Evolutionary conservation across 2,888 invertebrate species (phyloP).

Genomic region (Agriopis marginaria): DNA sequence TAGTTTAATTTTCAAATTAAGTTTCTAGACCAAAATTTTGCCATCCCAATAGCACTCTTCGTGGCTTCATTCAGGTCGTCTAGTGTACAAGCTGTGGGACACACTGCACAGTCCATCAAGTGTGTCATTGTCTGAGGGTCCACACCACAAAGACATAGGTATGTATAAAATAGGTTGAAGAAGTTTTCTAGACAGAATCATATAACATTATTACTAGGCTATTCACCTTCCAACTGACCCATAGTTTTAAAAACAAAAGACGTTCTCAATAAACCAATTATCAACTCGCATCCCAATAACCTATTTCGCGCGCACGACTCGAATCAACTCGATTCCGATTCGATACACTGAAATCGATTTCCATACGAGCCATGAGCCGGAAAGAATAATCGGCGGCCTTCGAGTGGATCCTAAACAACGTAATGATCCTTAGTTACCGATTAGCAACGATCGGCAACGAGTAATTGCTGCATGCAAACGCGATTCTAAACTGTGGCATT

Average conservation of each 20-base stretch:
- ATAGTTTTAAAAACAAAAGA: conserved; percentile 11
- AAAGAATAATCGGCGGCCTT: conserved; percentile 53
- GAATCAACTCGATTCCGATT: conserved; percentile 38
- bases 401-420: conserved; percentile 49
- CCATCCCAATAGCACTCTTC: no score
- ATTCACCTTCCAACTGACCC: not conserved
- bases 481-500: conserved; percentile 30
- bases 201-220: not conserved
- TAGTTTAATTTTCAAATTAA: no score
- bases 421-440: conserved; percentile 39
- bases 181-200: not conserved
- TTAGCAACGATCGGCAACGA: conserved; percentile 35
- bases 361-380: conserved; percentile 50
- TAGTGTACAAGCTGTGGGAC: no score
- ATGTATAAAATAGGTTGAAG: no score
- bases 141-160: no score
- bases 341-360: conserved; percentile 53
- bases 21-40: no score
- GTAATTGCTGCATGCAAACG: conserved; percentile 28
- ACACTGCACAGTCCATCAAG: no score
- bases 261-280: conserved; percentile 26
- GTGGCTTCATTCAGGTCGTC: no score
- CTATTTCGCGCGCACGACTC: conserved; percentile 47
- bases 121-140: no score
- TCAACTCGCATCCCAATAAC: conserved; percentile 38